Evolutionary conservation across 1,140 invertebrate genomes (phyloP), one percentile per base, ranked within the genome.

Genomic region (Bombyx mandarina): DNA sequence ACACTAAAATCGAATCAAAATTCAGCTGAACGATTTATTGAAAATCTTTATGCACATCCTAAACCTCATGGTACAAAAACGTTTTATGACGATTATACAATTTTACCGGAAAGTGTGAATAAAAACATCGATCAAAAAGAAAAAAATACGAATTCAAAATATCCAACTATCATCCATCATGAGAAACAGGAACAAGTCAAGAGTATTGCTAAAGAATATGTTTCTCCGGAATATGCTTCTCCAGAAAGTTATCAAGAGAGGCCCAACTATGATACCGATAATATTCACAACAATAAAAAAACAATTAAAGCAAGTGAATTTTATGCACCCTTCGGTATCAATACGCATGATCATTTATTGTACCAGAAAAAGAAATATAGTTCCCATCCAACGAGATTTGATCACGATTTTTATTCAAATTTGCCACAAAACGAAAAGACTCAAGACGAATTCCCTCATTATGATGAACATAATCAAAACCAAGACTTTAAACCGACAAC

Each of bases 241-340:
- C 45, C 45, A 46, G 45, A 46, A 46, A 46, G 45, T 46, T 46
- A 46, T 46, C 8, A 46, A 7, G 45, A 46, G 45, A 46, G n/a
- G n/a, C 45, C 6, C n/a, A 8, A 46, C 6, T 9, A 46, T 46
- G n/a, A 46, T 46, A 56, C 52, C 26, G 7, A 43, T 42, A 22
- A 18, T 10, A 22, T 18, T 35, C 47, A 52, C 26, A 43, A 3
- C 47, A 12, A 59, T 2, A 10, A 52, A 35, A 35, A 52, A 35
- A 35, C 2, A 35, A 35, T 35, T 35, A 35, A 35, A 35, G 26
- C 2, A 2, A 35, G 2, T 3, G 26, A 35, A 35, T 35, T 35
- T 35, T 3, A 35, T 18, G 8, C n/a, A 46, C 45, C 45, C 8
- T 3, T 12, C n/a, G 45, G 45, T 9, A 9, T 46, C 45, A 46